Evolutionary conservation across 2,888 invertebrate genomes (phyloP).

Genomic region (Chymomyza procnemis): DNA sequence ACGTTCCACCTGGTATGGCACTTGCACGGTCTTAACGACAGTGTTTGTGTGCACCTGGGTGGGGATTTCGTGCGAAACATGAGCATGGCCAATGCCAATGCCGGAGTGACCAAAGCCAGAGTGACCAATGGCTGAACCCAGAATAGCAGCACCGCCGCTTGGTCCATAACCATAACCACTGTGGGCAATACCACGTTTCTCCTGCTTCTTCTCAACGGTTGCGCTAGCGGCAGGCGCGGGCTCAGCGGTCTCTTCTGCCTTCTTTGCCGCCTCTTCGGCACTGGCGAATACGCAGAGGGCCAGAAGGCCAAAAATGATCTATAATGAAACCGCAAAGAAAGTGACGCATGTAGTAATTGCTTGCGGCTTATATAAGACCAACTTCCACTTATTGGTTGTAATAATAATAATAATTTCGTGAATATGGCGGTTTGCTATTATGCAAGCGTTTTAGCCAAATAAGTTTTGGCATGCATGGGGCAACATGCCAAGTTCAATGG

Average conservation of each 20-base stretch:
- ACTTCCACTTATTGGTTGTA: constrained; percentile 46
- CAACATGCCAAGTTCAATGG: constrained; percentile 60
- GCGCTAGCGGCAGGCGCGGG: constrained; percentile 78
- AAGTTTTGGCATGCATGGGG: constrained; percentile 36
- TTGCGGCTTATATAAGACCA: constrained; percentile 34
- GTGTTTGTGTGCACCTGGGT: constrained; percentile 84
- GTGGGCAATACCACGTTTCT: constrained; percentile 85
- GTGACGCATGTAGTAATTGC: constrained; percentile 6
- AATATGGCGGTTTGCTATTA: constrained; percentile 56
- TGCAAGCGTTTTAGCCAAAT: constrained; percentile 33
- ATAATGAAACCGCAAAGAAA: constrained; percentile 39
- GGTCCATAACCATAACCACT: constrained; percentile 80
- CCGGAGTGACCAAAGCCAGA: constrained; percentile 55
- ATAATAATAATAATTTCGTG: constrained; percentile 19
- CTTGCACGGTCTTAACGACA: constrained; percentile 84
- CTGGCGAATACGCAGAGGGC: constrained; percentile 82
- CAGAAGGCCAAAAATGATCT: constrained; percentile 79
- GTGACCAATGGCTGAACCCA: constrained; percentile 51
- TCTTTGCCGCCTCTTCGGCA: constrained; percentile 82
- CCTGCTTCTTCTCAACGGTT: constrained; percentile 84
- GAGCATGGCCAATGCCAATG: constrained; percentile 65
- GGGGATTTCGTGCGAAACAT: constrained; percentile 73
- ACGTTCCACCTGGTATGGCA: constrained; percentile 85
- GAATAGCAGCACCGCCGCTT: constrained; percentile 64
- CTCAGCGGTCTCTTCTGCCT: constrained; percentile 69